These are phyloP conservation scores for Acinonyx jubatus DNA, from an alignment of 2,113 vertebrate genomes.

Conservation along the genomic window DNA sequence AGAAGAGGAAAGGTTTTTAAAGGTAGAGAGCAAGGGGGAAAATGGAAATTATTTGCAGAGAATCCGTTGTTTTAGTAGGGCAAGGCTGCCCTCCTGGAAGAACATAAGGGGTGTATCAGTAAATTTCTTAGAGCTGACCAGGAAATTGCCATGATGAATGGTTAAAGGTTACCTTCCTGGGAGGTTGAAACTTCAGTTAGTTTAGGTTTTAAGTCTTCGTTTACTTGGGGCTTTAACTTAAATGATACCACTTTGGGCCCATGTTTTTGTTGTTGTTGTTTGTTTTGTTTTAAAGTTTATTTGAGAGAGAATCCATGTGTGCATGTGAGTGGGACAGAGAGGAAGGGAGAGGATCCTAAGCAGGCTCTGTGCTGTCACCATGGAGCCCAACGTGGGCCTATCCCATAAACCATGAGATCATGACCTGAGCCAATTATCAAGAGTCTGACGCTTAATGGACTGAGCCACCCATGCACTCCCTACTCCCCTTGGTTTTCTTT, in stretches of 20 bases:
- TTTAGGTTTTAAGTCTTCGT: not conserved
- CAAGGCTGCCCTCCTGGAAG: not conserved
- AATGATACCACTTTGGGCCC: not conserved
- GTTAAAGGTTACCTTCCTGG: not conserved
- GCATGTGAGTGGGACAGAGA: too few relatives aligned
- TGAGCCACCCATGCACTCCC: too few relatives aligned
- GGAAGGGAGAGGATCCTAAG: too few relatives aligned
- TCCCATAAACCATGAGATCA: too few relatives aligned
- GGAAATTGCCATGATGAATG: not conserved
- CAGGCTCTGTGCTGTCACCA: too few relatives aligned
- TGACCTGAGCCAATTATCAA: too few relatives aligned
- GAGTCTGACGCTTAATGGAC: too few relatives aligned
- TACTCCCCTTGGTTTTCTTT: not conserved
- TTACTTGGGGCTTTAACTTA: not conserved
- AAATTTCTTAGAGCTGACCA: not conserved
- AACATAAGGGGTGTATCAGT: not conserved
- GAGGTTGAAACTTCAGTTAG: not conserved
- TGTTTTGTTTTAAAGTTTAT: too few relatives aligned
- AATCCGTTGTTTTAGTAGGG: not conserved
- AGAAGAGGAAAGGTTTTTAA: not conserved
- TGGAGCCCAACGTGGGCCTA: too few relatives aligned
- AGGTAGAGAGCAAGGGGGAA: not conserved
- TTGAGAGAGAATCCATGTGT: too few relatives aligned
- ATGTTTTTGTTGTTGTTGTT: not conserved
- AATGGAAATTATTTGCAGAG: not conserved